Conservation (phyloP, 2,888 invertebrate genomes). For the Lamellibrachia satsuma region DNA sequence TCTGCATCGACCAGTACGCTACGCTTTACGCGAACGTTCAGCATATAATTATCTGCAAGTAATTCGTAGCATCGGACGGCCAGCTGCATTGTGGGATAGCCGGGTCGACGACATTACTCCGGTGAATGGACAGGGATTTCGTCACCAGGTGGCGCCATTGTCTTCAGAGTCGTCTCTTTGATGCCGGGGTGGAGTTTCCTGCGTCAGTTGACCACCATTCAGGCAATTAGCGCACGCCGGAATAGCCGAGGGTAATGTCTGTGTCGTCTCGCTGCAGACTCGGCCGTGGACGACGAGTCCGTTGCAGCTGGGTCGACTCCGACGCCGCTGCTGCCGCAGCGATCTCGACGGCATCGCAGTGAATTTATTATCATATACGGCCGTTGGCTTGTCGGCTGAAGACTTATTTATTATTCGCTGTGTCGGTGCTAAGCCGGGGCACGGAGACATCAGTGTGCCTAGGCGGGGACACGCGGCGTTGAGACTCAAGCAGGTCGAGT, state of each 20-base stretch:
- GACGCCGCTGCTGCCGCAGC: not conserved
- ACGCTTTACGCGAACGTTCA: not conserved
- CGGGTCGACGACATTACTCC: not conserved
- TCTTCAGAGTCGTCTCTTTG: not conserved
- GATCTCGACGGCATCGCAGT: not conserved
- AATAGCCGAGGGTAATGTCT: not conserved
- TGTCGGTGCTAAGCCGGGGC: not conserved
- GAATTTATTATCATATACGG: slow-evolving; percentile 17
- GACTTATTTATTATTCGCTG: slow-evolving; percentile 17
- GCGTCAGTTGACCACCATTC: not conserved
- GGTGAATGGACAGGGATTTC: not conserved
- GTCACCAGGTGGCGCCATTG: not conserved
- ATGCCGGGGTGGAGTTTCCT: not conserved
- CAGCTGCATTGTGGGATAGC: not conserved
- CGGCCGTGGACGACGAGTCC: not conserved
- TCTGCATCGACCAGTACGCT: not conserved
- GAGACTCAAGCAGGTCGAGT: not conserved
- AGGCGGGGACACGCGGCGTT: not conserved
- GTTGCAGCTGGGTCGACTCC: not conserved
- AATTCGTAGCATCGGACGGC: not conserved
- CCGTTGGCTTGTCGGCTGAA: not conserved
- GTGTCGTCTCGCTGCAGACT: not conserved
- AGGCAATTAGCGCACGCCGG: not conserved
- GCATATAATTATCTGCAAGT: not conserved
- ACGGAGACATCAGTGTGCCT: not conserved